Evolutionary conservation across 2,888 invertebrate species (phyloP).

Genomic region (Drosophila glabriapex): DNA sequence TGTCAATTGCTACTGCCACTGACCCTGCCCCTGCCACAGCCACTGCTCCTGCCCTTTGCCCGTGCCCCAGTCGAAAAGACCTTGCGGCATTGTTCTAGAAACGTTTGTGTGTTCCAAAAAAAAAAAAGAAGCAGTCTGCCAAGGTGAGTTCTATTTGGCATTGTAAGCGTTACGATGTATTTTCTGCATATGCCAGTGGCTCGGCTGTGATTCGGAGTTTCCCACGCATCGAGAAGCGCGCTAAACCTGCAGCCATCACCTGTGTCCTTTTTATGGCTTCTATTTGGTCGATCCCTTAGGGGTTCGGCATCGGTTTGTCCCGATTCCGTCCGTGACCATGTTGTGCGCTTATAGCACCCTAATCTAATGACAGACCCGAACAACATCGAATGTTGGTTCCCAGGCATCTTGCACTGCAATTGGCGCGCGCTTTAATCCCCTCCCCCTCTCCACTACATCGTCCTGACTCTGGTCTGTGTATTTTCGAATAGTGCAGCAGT

Average conservation of each 20-base stretch:
- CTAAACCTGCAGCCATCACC: conserved; percentile 63
- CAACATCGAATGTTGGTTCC: conserved; percentile 21
- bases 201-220: conserved; percentile 26
- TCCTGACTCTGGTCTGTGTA: background rate
- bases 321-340: conserved; percentile 43
- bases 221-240: conserved; percentile 59
- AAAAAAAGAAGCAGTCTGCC: background rate
- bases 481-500: background rate
- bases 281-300: background rate
- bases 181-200: conserved; percentile 46
- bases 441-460: background rate
- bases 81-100: conserved; percentile 34
- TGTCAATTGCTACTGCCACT: conserved; percentile 16
- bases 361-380: conserved; percentile 8
- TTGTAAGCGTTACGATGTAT: conserved; percentile 53
- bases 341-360: conserved; percentile 45
- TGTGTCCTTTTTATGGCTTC: conserved; percentile 33
- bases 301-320: conserved; percentile 14
- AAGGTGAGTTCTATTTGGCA: conserved; percentile 5
- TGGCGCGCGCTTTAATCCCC: conserved; percentile 50
- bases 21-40: conserved; percentile 6
- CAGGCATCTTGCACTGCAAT: conserved; percentile 36
- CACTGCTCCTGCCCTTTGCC: conserved; percentile 2
- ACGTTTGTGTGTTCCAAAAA: conserved; percentile 5
- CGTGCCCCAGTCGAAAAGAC: conserved; percentile 6